Evolutionary conservation across 2,797 vertebrate species (phyloP), one percentile per base, ranked within the genome.

Genomic region (Alca torda): DNA sequence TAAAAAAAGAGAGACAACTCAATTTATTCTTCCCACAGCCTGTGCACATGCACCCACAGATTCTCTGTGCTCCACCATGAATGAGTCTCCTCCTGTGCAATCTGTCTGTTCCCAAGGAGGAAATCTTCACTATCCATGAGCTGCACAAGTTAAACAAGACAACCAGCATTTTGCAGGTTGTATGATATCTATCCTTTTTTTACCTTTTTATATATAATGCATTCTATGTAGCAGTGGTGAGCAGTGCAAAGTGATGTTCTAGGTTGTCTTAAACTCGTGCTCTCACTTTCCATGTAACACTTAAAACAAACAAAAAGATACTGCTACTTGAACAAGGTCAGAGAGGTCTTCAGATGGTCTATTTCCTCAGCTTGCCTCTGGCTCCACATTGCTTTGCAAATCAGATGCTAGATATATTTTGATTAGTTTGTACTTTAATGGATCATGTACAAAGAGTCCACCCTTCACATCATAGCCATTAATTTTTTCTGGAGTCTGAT

Each of bases 401-500:
- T 98, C 97, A 98, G 97, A 97, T 96, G 95, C 89, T 95, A 97
- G 98, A 97, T 97, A 97, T 98, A 97, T 98, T 98, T 97, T 98
- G 98, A 98, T 98, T 97, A 98, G 97, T 98, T 98, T 97, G 93
- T 94, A 94, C 94, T 98, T 98, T 98, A 97, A 98, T 98, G 98
- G 98, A 98, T 98, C 98, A 97, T 97, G 97, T 98, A 98, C 98
- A 93, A 98, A 98, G 98, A 96, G 97, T 97, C 98, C 98, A 98
- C 98, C 97, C 98, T 98, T 98, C 98, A 97, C 98, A 96, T 95
- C 93, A 94, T 17, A 97, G 97, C 95, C 98, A 98, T 98, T 98
- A 98, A 98, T 98, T 99, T 98, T 60, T 98, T 97, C 95, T 97
- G 95, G 94, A 93, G 96, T 98, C 98, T 99, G 99, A 99, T 99